Conservation (phyloP, 2,888 invertebrate species). For the Platycnemis pennipes region DNA sequence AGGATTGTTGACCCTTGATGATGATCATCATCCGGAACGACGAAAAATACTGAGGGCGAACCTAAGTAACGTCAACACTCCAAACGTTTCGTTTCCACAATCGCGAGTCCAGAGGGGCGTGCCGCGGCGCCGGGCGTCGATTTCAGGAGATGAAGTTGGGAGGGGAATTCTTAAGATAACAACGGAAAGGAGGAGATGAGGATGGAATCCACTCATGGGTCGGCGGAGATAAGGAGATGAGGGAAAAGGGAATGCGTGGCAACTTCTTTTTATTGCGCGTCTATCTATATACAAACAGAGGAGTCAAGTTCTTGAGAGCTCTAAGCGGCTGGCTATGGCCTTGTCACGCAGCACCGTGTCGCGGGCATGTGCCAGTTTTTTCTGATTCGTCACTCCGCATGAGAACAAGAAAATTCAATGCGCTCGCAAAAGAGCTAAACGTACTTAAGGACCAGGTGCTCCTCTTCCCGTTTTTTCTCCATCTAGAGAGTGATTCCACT, state of each 20-base stretch:
- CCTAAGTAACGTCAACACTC: background rate
- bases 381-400: no score
- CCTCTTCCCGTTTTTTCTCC: no score
- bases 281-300: background rate
- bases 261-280: background rate
- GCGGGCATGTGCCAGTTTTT: no score
- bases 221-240: background rate
- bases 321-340: background rate
- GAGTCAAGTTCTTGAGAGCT: background rate
- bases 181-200: background rate
- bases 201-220: no score
- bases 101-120: slow-evolving; percentile 12
- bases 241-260: background rate
- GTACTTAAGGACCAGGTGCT: no score
- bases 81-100: background rate
- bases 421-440: no score
- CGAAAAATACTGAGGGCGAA: background rate
- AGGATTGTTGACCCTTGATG: no score
- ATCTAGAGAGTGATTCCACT: no score
- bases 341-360: background rate
- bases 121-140: background rate
- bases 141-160: background rate
- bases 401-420: no score
- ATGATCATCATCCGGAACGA: no score
- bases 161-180: background rate